Evolutionary conservation across 2,888 invertebrate species (phyloP), one percentile per base, ranked within the genome.

Genomic region (Catotricha subobsoleta): DNA sequence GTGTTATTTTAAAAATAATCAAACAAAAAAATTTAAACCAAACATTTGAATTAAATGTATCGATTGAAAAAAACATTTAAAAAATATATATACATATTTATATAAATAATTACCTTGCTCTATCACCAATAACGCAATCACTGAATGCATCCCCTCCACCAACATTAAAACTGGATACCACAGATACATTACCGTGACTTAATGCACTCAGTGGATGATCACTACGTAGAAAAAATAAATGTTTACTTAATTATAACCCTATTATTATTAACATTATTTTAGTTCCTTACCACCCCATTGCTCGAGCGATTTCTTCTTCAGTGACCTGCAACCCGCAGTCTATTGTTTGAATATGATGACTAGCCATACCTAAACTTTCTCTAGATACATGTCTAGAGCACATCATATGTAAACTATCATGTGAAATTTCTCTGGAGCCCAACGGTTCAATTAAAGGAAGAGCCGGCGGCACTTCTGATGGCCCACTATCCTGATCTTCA

Each of bases 281-380:
- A n/a, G 27, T 41, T 15, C 20, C 52, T 50, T 66, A 62, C 50
- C 67, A 68, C 30, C 78, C 78, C 82, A 87, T 86, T 52, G 86
- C 84, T 41, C 78, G 69, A 4, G 86, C 84, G 46, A 91, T 90
- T 56, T 91, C 90, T 63, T 90, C 90, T 64, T 91, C 90, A 6
- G 87, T 90, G 40, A 87, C 87, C 67, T 90, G 90, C 41, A 88
- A 67, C 51, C 87, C 88, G 44, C 74, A 78, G 58, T 84, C 90
- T 60, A 81, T 81, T 68, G 78, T 86, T 37, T 84, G 84, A 15
- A 86, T 86, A 10, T 80, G 81, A 59, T 84, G 83, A 2, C 75
- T 76, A 40, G 72, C 68, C 59, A 69, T 68, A 52, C 70, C 67
- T 51, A 80, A 67, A 41, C 80, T 68, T 58, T 83, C 82, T 51